Conservation (phyloP, 2,113 vertebrate species). For the Trachemys scripta region DNA sequence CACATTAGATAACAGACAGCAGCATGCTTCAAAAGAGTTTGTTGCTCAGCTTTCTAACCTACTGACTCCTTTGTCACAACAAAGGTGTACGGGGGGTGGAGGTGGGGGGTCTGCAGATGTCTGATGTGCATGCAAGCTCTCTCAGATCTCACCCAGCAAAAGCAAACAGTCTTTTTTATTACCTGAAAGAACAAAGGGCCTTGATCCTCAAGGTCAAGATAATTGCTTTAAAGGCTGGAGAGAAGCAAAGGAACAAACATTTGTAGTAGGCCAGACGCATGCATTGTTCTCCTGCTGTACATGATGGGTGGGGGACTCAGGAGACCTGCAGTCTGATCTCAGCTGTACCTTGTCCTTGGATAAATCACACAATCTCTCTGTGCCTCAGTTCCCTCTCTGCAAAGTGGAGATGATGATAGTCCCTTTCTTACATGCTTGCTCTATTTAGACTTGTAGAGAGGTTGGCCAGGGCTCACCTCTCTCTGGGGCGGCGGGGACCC, state of each 20-base stretch:
- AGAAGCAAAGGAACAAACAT: neutral
- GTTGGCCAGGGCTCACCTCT: no score
- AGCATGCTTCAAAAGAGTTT: neutral
- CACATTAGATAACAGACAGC: neutral
- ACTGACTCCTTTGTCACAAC: neutral
- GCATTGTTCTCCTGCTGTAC: neutral
- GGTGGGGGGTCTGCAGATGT: neutral
- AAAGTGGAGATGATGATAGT: neutral
- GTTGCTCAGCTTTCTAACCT: neutral
- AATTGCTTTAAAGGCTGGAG: neutral
- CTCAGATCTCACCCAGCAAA: neutral
- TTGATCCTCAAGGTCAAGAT: neutral
- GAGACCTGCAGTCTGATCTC: neutral
- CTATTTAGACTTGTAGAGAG: neutral
- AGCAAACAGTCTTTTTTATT: neutral
- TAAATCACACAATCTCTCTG: neutral
- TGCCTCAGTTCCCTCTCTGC: neutral
- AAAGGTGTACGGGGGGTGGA: neutral
- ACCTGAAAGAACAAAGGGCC: neutral
- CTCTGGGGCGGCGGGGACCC: no score
- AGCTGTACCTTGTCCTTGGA: neutral
- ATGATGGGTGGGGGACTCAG: neutral
- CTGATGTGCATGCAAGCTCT: neutral
- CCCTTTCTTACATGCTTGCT: neutral
- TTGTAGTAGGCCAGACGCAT: neutral